phyloP scores from a whole-genome alignment of 2,113 vertebrate species.

The Pygoscelis adeliae region DNA sequence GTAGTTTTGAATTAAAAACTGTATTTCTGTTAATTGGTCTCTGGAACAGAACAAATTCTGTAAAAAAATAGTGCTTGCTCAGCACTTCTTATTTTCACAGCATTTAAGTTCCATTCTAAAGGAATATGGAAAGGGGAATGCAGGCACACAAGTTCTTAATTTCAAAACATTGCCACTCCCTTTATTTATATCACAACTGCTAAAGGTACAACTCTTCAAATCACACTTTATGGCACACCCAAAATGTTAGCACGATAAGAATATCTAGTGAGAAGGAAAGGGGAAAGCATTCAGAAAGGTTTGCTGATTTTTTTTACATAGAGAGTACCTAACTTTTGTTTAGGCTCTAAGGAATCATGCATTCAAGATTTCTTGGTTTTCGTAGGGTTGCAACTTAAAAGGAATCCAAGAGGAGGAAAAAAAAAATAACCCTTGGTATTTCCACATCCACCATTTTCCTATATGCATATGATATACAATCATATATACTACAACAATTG shows the following conservation, averaged over 20 bases:
- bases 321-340: neutral
- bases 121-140: neutral
- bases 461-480: neutral
- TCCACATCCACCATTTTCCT: neutral
- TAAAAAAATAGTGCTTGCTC: neutral
- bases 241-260: fast-evolving
- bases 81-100: neutral
- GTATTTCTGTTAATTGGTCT: neutral
- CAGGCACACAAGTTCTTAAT: neutral
- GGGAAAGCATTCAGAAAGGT: neutral
- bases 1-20: neutral
- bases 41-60: neutral
- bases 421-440: neutral
- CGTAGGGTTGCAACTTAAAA: neutral
- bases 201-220: neutral
- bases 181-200: neutral
- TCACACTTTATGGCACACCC: neutral
- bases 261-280: neutral
- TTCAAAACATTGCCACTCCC: neutral
- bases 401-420: neutral
- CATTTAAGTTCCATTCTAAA: neutral
- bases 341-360: neutral
- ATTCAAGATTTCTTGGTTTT: neutral
- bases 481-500: neutral
- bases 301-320: neutral